Percentiles rank a stretch among this genome's conserved stretches.
Evolutionary conservation across 2,113 vertebrate species (phyloP).

Genomic region (Struthidea cinerea): DNA sequence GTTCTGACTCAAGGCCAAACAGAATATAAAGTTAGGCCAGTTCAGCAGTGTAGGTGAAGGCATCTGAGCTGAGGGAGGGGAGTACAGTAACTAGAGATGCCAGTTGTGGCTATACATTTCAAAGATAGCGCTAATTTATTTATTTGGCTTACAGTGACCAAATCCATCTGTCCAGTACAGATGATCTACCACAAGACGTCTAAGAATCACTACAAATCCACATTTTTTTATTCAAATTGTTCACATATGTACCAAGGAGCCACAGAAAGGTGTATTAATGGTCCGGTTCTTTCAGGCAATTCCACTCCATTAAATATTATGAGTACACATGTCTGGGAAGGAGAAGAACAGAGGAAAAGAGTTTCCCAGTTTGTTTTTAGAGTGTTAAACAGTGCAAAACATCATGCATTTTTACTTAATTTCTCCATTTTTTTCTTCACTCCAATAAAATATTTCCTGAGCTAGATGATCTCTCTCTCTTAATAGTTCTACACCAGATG

Average conservation of each 20-base stretch:
- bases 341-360: background rate
- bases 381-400: background rate
- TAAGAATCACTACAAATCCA: conserved; percentile 32
- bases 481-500: background rate
- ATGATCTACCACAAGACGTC: conserved; percentile 38
- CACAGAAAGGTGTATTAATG: conserved; percentile 47
- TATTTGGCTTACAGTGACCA: conserved; percentile 65
- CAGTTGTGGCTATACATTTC: conserved; percentile 67
- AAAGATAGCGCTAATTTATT: conserved; percentile 70
- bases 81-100: conserved; percentile 44
- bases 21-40: conserved; percentile 46
- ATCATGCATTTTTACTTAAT: background rate
- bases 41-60: conserved; percentile 48
- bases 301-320: conserved; percentile 57
- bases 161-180: conserved; percentile 62
- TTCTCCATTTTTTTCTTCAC: background rate
- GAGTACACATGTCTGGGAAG: conserved; percentile 27
- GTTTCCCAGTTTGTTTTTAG: conserved; percentile 29
- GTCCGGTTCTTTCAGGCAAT: conserved; percentile 34
- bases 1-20: conserved; percentile 56
- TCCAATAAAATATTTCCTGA: conserved; percentile 13
- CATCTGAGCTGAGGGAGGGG: conserved; percentile 34
- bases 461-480: background rate
- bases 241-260: conserved; percentile 63
- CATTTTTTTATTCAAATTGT: conserved; percentile 52